A percentile compares a stretch with the other conserved stretches of the same genome.
These are phyloP conservation scores for Bellardia pandia DNA, from an alignment of 2,888 invertebrate genomes.

Conservation along the genomic window DNA sequence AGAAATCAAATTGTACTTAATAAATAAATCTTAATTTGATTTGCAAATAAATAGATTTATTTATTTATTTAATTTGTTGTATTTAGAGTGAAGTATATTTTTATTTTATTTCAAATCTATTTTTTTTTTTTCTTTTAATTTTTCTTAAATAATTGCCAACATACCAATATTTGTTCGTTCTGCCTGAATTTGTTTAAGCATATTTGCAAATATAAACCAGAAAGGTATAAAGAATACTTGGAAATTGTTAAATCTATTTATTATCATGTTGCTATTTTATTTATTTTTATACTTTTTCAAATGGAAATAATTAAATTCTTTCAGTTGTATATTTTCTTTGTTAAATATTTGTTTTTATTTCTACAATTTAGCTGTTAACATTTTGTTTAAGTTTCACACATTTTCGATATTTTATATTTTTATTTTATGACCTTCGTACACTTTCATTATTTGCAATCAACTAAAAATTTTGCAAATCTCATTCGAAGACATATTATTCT, in stretches of 20 bases:
- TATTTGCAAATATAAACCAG: slow-evolving; percentile 52
- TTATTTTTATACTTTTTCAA: slow-evolving; percentile 28
- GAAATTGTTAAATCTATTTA: slow-evolving; percentile 47
- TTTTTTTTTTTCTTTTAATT: neutral
- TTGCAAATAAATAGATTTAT: slow-evolving; percentile 4
- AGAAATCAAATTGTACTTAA: slow-evolving; percentile 12
- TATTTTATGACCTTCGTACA: neutral
- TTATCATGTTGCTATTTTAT: slow-evolving; percentile 50
- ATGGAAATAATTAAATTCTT: slow-evolving; percentile 13
- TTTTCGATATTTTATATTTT: neutral
- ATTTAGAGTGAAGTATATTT: neutral
- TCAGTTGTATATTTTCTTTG: neutral
- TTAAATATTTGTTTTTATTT: slow-evolving; percentile 25
- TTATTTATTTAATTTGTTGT: neutral
- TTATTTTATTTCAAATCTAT: neutral
- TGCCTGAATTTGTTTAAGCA: slow-evolving; percentile 57
- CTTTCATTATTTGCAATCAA: slow-evolving; percentile 48
- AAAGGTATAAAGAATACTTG: slow-evolving; percentile 21
- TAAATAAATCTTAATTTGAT: slow-evolving; percentile 13
- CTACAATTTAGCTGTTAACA: neutral
- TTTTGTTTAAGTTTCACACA: slow-evolving; percentile 6
- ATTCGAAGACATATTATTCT: slow-evolving; percentile 23
- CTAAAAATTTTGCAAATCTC: slow-evolving; percentile 36
- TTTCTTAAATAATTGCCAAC: slow-evolving; percentile 46
- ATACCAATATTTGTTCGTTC: slow-evolving; percentile 74